Evolutionary conservation across 2,888 invertebrate species (phyloP), one percentile per base, ranked within the genome.

Genomic region (Desoria tigrina): DNA sequence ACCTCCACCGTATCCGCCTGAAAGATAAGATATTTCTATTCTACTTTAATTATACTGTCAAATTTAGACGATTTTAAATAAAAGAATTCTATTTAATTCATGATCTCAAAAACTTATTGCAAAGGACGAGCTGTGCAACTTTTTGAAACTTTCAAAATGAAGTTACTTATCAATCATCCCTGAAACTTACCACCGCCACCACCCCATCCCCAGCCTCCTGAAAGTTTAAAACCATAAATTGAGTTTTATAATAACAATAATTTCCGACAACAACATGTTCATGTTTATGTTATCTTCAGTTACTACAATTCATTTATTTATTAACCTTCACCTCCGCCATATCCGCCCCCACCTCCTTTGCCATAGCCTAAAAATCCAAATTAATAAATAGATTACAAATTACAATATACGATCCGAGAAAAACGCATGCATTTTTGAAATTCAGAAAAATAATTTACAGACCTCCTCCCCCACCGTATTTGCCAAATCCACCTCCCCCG

Each of bases 281-380:
- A 49, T 7, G 9, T 49, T 49, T 49, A 49, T 49, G 18, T 18
- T 49, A 49, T 18, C 49, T 7, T 49, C 16, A 39, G 16, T 39
- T 39, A 39, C 9, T 11, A 39, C 39, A 39, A 45, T 45, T 21
- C 6, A 45, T 11, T 45, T 11, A 32, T 32, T 45, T 6, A 45
- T 45, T 45, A 16, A 45, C n/a, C n/a, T 45, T 45, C n/a, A 45
- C 45, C 11, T 54, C 66, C 61, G 23, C 61, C 51, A 51, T 51
- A 50, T 26, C 61, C 61, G 2, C 61, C 58, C n/a, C 53, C 50
- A 3, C 60, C 60, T 16, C 65, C 65, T 37, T 49, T 50, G 11
- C 63, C 63, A 27, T 61, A 60, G 16, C 63, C 64, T 23, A 24
- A 42, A 45, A 45, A 11, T 45, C 21, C 23, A 32, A 59, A 6